Evolutionary conservation across 92 coral and sea anemone genomes (phyloP).

Genomic region (Hydrozoanthus gracilis): DNA sequence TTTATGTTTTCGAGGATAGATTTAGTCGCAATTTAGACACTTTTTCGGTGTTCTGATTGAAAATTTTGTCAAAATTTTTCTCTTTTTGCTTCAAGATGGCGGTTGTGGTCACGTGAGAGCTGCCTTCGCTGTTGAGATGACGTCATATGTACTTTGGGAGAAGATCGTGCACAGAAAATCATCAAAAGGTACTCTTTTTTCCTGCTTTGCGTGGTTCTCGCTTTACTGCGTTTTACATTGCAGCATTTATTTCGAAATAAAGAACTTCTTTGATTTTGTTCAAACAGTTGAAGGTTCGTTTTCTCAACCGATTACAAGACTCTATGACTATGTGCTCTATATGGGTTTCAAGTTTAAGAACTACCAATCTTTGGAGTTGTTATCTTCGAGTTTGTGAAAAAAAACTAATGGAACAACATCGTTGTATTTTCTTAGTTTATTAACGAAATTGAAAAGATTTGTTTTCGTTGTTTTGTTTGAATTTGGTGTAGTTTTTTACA

Average conservation of each 20-base stretch:
- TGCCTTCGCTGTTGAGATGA: slow-evolving; percentile 39
- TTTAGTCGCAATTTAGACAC: slow-evolving; percentile 44
- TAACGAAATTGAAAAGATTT: background rate
- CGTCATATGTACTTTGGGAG: slow-evolving; percentile 77
- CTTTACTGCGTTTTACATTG: background rate
- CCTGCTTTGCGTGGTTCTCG: background rate
- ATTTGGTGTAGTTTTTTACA: too few species aligned
- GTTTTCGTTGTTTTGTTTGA: background rate
- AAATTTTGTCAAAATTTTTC: slow-evolving; percentile 59
- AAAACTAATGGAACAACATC: too few species aligned
- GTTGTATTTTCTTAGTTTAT: background rate
- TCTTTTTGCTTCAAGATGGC: slow-evolving; percentile 85
- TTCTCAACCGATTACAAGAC: too few species aligned
- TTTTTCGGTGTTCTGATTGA: slow-evolving; percentile 37
- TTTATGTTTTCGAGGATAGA: slow-evolving; percentile 50
- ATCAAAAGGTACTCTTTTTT: background rate
- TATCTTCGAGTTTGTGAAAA: too few species aligned
- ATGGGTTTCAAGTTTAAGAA: too few species aligned
- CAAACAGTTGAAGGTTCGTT: too few species aligned
- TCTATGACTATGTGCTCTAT: too few species aligned
- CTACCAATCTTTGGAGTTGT: too few species aligned
- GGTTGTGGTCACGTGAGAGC: slow-evolving; percentile 78
- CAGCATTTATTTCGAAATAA: too few species aligned
- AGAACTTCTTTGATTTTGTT: too few species aligned
- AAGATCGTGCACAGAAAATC: slow-evolving; percentile 45